phyloP scores from a whole-genome alignment of 2,797 vertebrate genomes.

The Artibeus jamaicensis region DNA sequence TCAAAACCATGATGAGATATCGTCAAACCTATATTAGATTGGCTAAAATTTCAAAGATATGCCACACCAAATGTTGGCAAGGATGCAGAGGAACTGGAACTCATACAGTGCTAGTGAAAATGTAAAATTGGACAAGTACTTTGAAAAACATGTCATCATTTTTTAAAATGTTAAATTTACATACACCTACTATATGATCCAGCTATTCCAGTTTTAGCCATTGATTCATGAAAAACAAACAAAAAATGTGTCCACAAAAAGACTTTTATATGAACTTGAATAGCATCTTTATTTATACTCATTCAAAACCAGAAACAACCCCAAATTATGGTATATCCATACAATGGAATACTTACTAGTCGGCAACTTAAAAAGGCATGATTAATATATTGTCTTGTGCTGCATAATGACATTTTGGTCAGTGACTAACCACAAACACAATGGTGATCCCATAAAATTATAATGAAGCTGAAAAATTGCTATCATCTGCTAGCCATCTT shows the following conservation, averaged over 20 bases:
- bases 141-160: neutral
- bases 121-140: neutral
- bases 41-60: neutral
- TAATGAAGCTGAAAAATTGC: neutral
- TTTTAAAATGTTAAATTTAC: neutral
- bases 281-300: neutral
- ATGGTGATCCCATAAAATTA: neutral
- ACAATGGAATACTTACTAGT: neutral
- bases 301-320: neutral
- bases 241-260: neutral
- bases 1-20: neutral
- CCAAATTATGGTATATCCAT: neutral
- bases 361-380: neutral
- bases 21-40: neutral
- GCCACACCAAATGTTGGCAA: neutral
- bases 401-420: neutral
- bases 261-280: slow-evolving; percentile 49
- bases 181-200: neutral
- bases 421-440: neutral
- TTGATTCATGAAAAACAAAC: neutral
- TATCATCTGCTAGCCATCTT: neutral
- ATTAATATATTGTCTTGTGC: neutral
- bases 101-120: neutral
- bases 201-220: neutral
- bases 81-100: neutral